Evolutionary conservation across 2,888 invertebrate genomes (phyloP), one percentile per base, ranked within the genome.

Genomic region (Branchipolynoe longqiensis): DNA sequence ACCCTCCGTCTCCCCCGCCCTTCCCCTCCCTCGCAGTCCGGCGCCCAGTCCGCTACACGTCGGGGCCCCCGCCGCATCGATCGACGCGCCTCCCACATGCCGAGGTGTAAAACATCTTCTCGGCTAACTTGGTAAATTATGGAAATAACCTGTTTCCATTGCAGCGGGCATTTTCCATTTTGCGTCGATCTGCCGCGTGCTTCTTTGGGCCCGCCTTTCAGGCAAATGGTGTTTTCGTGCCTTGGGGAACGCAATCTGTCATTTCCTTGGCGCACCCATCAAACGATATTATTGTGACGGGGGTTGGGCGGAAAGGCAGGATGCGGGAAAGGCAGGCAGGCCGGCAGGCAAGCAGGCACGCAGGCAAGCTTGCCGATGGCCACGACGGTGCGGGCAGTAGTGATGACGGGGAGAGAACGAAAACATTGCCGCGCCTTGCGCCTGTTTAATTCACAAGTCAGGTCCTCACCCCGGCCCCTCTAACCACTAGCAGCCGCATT

Each of bases 31-130:
- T n/a, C n/a, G n/a, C n/a, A n/a, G n/a, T n/a, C n/a, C n/a, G n/a
- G n/a, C n/a, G n/a, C n/a, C 6, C 48, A 12, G 48, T 18, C 48
- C 18, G 48, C 48, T 48, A 8, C 8, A 18, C 48, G 8, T 18
- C 48, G 18, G 48, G 8, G 8, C 48, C 8, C 48, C 8, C 48
- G 8, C 12, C 62, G 8, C 25, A 25, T 31, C 28, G 62, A 62
- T 62, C n/a, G 62, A n/a, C 28, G 25, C 12, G 25, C 6, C 6
- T 6, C 62, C 62, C 12, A n/a, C 78, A 33, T 40, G 31, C 78
- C 78, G 54, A 78, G 78, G 78, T 78, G 78, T 78, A 78, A 78
- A 78, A 78, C 78, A 78, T 78, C 78, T 78, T 78, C 78, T 78
- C 54, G 48, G 78, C 78, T 78, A 78, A 78, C 78, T 78, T 48